Evolutionary conservation across 2,888 invertebrate species (phyloP).

Genomic region (Melanotus villosus): DNA sequence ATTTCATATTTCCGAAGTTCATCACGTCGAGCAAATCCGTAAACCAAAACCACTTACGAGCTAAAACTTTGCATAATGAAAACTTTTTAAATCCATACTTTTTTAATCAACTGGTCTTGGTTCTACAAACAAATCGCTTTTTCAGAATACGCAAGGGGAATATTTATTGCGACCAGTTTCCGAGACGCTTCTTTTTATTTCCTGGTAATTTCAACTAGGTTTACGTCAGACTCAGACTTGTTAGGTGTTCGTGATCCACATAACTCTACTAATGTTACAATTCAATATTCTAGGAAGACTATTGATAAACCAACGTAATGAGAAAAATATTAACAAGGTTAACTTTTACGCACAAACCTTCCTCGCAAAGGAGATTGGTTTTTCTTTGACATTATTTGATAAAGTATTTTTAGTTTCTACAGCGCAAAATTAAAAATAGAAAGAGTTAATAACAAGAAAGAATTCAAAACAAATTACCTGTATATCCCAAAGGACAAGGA

Average conservation of each 20-base stretch:
- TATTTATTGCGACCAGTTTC: slow-evolving; percentile 14
- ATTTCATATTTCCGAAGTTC: not conserved
- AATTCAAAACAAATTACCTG: slow-evolving; percentile 70
- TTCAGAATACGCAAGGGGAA: slow-evolving; percentile 4
- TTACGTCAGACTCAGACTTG: slow-evolving; percentile 11
- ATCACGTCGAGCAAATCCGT: not conserved
- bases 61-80: not conserved
- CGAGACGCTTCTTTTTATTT: slow-evolving; percentile 1
- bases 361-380: too few species aligned
- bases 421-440: not conserved
- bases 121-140: slow-evolving; percentile 5
- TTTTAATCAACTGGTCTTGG: not conserved
- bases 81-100: slow-evolving; percentile 18
- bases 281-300: not conserved
- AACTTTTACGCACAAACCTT: too few species aligned
- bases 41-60: not conserved
- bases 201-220: not conserved
- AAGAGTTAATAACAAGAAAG: not conserved
- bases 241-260: slow-evolving; percentile 13
- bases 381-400: too few species aligned
- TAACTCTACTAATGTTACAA: not conserved
- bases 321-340: too few species aligned
- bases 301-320: not conserved
- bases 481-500: slow-evolving; percentile 96
- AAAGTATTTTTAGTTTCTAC: too few species aligned